phyloP scores from a whole-genome alignment of 1,140 invertebrate genomes.

The Drosophila repletoides region DNA sequence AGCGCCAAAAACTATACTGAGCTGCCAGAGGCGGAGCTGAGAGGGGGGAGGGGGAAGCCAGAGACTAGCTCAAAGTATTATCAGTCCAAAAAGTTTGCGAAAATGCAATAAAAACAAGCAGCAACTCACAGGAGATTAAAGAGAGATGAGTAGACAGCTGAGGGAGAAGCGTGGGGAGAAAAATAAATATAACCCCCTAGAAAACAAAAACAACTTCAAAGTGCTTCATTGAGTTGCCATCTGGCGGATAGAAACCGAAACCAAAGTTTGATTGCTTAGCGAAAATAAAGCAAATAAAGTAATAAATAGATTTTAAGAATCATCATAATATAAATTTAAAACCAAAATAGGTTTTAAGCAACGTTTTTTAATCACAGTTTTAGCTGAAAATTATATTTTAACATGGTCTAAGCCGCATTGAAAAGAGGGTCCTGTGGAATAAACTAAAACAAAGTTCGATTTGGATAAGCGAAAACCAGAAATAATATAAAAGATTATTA shows the following conservation, averaged over 20 bases:
- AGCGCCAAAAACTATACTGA: constrained; percentile 58
- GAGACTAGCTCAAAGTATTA: constrained; percentile 42
- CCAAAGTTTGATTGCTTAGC: constrained; percentile 10
- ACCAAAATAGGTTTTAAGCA: too few species aligned
- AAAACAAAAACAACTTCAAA: constrained; percentile 3
- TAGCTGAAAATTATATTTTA: too few species aligned
- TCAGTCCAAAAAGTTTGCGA: constrained; percentile 24
- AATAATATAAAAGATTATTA: too few species aligned
- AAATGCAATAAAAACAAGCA: constrained; percentile 33
- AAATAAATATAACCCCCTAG: not conserved
- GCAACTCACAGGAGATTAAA: constrained; percentile 9
- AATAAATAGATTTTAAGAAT: not conserved
- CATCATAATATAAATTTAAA: too few species aligned
- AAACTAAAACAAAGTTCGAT: too few species aligned
- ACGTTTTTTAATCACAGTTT: not conserved
- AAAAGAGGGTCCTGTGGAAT: too few species aligned
- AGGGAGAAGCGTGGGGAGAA: not conserved
- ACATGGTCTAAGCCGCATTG: too few species aligned
- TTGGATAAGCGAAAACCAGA: too few species aligned
- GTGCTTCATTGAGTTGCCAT: constrained; percentile 5
- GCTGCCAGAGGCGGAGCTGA: not conserved
- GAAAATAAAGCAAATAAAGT: constrained; percentile 6
- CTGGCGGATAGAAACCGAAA: constrained; percentile 9
- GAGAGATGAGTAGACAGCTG: not conserved
- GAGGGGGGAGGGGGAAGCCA: not conserved